These are phyloP conservation scores for Eupeodes latifasciatus DNA, from an alignment of 2,888 invertebrate species.

Conservation along the genomic window DNA sequence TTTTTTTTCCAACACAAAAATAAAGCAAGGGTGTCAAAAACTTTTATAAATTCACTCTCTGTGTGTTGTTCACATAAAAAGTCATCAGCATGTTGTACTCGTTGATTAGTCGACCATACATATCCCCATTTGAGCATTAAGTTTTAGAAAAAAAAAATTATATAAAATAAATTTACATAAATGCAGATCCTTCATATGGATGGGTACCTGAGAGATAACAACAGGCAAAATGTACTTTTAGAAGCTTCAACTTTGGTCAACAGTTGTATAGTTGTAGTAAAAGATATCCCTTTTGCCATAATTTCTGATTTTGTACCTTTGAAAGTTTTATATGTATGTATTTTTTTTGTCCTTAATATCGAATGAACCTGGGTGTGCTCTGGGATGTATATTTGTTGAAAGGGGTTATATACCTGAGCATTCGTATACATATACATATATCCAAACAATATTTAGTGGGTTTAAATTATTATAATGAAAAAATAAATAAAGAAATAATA, in stretches of 20 bases:
- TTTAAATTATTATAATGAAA: neutral
- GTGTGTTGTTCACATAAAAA: slow-evolving; percentile 71
- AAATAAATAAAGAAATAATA: neutral
- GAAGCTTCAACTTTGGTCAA: slow-evolving; percentile 52
- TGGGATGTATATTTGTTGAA: neutral
- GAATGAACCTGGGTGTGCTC: slow-evolving; percentile 34
- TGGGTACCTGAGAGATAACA: slow-evolving; percentile 68
- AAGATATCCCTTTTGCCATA: slow-evolving; percentile 62
- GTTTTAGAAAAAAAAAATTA: slow-evolving; percentile 69
- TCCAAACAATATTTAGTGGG: neutral
- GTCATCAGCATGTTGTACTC: slow-evolving; percentile 76
- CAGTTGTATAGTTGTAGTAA: neutral
- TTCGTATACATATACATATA: too few relatives aligned
- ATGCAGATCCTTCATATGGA: slow-evolving; percentile 39
- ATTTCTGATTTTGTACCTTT: slow-evolving; percentile 70
- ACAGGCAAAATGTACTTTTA: slow-evolving; percentile 39
- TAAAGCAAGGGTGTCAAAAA: slow-evolving; percentile 74
- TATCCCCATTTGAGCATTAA: slow-evolving; percentile 72
- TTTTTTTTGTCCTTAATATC: neutral
- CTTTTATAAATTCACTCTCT: slow-evolving; percentile 57
- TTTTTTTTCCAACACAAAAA: slow-evolving; percentile 7
- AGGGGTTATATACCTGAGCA: slow-evolving; percentile 5
- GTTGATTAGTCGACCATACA: slow-evolving; percentile 76
- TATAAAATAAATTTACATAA: neutral
- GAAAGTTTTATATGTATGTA: slow-evolving; percentile 29